phyloP scores from a whole-genome alignment of 92 coral and sea anemone genomes.

The Siderastrea radians region DNA sequence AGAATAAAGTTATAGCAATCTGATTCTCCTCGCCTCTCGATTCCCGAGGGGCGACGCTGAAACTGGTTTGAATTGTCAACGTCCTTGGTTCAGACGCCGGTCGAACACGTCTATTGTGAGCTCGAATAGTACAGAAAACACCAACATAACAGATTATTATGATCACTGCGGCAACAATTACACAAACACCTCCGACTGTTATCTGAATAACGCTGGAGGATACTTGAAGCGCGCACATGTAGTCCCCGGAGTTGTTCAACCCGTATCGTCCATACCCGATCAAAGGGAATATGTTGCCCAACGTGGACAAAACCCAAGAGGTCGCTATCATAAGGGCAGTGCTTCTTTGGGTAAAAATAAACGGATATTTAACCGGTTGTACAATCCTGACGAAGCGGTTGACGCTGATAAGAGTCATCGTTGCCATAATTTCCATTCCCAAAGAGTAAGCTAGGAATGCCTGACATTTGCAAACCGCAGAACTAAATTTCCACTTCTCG shows the following conservation, averaged over 20 bases:
- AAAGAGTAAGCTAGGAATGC: slow-evolving; percentile 25
- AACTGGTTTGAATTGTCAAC: background rate
- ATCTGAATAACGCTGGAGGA: slow-evolving; percentile 29
- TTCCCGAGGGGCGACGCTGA: slow-evolving; percentile 17
- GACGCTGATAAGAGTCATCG: slow-evolving; percentile 20
- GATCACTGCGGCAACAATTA: slow-evolving; percentile 4
- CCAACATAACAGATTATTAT: slow-evolving; percentile 16
- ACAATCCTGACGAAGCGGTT: slow-evolving; percentile 23
- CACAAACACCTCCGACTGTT: slow-evolving; percentile 3
- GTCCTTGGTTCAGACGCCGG: background rate
- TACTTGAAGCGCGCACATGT: slow-evolving; percentile 27
- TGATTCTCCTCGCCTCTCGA: slow-evolving; percentile 28
- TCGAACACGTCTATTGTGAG: slow-evolving; percentile 9
- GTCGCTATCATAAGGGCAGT: background rate
- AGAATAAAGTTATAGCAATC: slow-evolving; percentile 23
- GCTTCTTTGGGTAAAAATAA: slow-evolving; percentile 34
- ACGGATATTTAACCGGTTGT: slow-evolving; percentile 12
- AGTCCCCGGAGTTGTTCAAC: slow-evolving; percentile 11
- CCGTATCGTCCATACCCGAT: slow-evolving; percentile 26
- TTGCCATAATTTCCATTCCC: slow-evolving; percentile 1
- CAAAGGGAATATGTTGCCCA: slow-evolving; percentile 30
- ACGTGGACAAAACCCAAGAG: slow-evolving; percentile 14
- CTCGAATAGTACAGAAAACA: slow-evolving; percentile 5
- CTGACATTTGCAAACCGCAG: slow-evolving; percentile 1
- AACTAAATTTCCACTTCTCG: slow-evolving; percentile 5